Evolutionary conservation across 2,797 vertebrate genomes (phyloP).

Genomic region (Hephaestus fuliginosus): DNA sequence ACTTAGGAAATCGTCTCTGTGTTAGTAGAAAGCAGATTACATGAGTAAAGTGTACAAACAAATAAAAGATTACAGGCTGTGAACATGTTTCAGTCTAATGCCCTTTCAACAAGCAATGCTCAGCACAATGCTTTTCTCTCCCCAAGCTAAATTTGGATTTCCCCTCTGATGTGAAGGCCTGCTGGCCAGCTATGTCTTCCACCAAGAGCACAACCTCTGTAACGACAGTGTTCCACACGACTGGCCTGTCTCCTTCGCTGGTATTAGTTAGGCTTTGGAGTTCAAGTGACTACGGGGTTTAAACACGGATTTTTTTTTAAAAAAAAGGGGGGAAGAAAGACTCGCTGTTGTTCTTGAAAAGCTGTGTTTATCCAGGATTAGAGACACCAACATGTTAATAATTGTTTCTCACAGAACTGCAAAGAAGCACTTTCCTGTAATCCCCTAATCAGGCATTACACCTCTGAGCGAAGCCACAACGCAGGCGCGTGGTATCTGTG

Average conservation of each 20-base stretch:
- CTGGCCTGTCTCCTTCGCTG: slow-evolving; percentile 81
- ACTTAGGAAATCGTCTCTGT: slow-evolving; percentile 72
- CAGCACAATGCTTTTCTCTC: slow-evolving; percentile 81
- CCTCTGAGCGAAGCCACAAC: slow-evolving; percentile 90
- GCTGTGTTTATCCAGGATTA: slow-evolving; percentile 93
- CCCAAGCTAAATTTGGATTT: slow-evolving; percentile 80
- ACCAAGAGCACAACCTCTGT: slow-evolving; percentile 79
- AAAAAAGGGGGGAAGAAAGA: slow-evolving; percentile 69
- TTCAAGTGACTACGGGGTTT: slow-evolving; percentile 87
- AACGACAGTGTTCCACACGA: slow-evolving; percentile 78
- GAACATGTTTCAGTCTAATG: slow-evolving; percentile 86
- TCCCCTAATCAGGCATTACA: slow-evolving; percentile 93
- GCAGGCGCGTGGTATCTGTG: slow-evolving; percentile 78
- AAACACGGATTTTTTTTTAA: slow-evolving; percentile 77
- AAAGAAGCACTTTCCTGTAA: slow-evolving; percentile 92
- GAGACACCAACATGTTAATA: slow-evolving; percentile 93
- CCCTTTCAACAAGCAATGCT: slow-evolving; percentile 82
- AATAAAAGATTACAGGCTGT: slow-evolving; percentile 87
- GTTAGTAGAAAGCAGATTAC: slow-evolving; percentile 85
- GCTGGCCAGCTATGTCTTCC: slow-evolving; percentile 74
- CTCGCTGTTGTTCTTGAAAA: slow-evolving; percentile 90
- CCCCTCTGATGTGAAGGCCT: slow-evolving; percentile 69
- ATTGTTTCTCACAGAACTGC: slow-evolving; percentile 92
- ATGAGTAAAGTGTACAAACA: slow-evolving; percentile 85
- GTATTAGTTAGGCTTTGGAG: slow-evolving; percentile 87